A percentile compares a stretch with the other conserved stretches of the same genome.
Evolutionary conservation across 1,140 invertebrate genomes (phyloP).

Genomic region (Ips nitidus): DNA sequence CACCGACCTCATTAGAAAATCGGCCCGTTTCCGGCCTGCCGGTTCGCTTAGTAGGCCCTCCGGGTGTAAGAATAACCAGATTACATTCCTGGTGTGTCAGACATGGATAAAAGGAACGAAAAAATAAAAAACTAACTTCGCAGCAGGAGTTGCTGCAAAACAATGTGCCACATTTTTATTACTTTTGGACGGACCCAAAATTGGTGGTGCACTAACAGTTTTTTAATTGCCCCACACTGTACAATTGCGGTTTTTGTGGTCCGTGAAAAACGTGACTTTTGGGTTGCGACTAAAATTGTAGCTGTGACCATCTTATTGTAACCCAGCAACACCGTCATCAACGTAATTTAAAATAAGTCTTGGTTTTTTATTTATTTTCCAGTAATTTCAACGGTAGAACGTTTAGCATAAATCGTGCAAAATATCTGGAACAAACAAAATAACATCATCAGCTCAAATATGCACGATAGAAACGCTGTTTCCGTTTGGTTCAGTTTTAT

Average conservation of each 20-base stretch:
- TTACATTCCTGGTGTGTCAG: slow-evolving; percentile 43
- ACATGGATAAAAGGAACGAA: slow-evolving; percentile 39
- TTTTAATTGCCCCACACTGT: slow-evolving; percentile 22
- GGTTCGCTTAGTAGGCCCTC: slow-evolving; percentile 23
- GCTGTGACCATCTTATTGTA: no score
- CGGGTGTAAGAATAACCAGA: slow-evolving; percentile 43
- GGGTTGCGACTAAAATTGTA: background rate
- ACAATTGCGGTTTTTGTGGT: slow-evolving; percentile 22
- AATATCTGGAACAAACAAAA: background rate
- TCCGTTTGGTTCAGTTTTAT: background rate
- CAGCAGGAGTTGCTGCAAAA: slow-evolving; percentile 41
- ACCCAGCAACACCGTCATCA: no score
- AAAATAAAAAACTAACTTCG: slow-evolving; percentile 32
- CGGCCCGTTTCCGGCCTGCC: slow-evolving; percentile 30
- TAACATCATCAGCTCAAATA: background rate
- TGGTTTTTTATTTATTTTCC: no score
- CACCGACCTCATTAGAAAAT: slow-evolving; percentile 21
- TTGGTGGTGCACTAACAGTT: slow-evolving; percentile 24
- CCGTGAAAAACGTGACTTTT: slow-evolving; percentile 17
- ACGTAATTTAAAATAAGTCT: no score
- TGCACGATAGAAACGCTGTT: background rate
- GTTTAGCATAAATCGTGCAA: background rate
- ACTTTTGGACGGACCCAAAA: slow-evolving; percentile 36
- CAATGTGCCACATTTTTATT: slow-evolving; percentile 43
- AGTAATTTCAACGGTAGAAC: no score